Conservation (phyloP, 1,140 invertebrate species). For the Drosophila guanche region DNA sequence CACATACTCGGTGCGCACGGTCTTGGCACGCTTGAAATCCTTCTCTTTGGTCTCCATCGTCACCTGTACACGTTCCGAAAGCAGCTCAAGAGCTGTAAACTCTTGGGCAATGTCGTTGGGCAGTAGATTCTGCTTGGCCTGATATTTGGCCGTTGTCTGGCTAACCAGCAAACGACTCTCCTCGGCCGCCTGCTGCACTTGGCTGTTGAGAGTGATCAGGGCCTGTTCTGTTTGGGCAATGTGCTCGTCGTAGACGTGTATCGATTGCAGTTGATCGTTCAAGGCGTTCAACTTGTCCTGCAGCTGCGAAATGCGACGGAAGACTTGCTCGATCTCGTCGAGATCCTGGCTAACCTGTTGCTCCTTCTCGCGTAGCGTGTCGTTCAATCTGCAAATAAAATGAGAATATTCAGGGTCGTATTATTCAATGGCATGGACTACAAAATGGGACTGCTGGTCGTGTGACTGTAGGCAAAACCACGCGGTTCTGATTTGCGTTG, state of each 20-base stretch:
- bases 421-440: constrained; percentile 70
- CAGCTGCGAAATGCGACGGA: constrained; percentile 87
- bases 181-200: constrained; percentile 85
- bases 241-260: constrained; percentile 90
- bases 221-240: constrained; percentile 85
- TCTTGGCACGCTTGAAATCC: constrained; percentile 93
- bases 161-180: constrained; percentile 87
- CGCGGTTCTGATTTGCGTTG: constrained; percentile 49
- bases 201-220: constrained; percentile 84
- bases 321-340: constrained; percentile 85
- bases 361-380: constrained; percentile 85
- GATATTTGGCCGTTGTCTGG: constrained; percentile 88
- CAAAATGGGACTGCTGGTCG: not conserved
- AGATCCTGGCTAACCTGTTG: constrained; percentile 86
- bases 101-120: constrained; percentile 91
- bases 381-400: constrained; percentile 83
- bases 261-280: constrained; percentile 86
- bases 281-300: constrained; percentile 87
- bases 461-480: constrained; percentile 53
- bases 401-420: constrained; percentile 63
- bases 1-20: constrained; percentile 91
- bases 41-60: constrained; percentile 94
- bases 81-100: constrained; percentile 90
- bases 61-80: constrained; percentile 90
- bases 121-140: constrained; percentile 87